Conservation (phyloP, 2,113 vertebrate species). For the Plestiodon gilberti region DNA sequence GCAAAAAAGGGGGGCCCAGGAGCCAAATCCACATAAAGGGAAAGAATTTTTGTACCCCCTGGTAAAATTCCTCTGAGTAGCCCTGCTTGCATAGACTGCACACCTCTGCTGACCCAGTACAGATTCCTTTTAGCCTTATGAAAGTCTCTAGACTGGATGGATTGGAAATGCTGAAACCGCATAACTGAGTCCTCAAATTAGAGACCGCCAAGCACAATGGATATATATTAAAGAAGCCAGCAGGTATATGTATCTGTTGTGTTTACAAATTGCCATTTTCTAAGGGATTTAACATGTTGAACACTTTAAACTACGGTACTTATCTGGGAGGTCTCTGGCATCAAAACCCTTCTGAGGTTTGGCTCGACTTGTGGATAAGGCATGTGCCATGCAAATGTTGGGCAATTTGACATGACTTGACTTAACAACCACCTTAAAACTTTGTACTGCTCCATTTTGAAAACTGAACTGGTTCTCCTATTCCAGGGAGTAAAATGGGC, state of each 20-base stretch:
- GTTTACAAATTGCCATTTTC: background rate
- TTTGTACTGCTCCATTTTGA: background rate
- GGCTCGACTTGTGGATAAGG: fast-evolving
- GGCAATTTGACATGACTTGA: background rate
- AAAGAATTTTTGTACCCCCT: no score
- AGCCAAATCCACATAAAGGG: no score
- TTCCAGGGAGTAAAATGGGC: background rate
- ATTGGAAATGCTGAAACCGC: background rate
- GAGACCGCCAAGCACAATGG: no score
- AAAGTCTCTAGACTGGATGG: background rate
- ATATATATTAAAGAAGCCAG: background rate
- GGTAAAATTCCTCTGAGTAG: no score
- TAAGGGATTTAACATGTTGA: background rate
- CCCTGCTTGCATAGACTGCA: no score
- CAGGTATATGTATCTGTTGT: background rate
- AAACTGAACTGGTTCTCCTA: background rate
- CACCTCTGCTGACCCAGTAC: background rate
- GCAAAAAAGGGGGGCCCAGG: no score
- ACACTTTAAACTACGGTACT: background rate
- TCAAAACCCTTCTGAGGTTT: background rate
- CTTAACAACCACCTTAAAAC: background rate
- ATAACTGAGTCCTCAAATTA: background rate
- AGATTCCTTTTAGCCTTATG: background rate
- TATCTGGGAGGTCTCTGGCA: background rate
- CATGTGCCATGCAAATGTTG: no score